Evolutionary conservation across 2,888 invertebrate species (phyloP).

Genomic region (Creontiades dilutus): DNA sequence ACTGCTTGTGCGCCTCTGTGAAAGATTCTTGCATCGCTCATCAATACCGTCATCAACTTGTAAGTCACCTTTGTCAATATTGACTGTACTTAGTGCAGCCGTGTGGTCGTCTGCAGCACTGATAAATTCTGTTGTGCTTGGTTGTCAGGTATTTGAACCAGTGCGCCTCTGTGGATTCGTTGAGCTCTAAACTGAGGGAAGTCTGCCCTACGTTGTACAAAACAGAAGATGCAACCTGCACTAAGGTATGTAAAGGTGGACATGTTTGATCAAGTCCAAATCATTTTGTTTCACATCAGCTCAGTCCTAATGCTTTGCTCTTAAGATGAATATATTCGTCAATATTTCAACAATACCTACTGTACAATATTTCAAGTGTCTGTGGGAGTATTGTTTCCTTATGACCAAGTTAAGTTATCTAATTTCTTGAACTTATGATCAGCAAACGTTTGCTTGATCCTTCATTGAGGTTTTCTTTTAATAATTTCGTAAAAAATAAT

Average conservation of each 20-base stretch:
- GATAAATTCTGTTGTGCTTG: not conserved
- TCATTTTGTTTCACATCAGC: too few species aligned
- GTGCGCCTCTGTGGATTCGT: conserved; percentile 95
- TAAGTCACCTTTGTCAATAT: not conserved
- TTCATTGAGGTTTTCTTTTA: not conserved
- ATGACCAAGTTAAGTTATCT: too few species aligned
- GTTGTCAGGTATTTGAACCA: conserved; percentile 90
- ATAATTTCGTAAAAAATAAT: not conserved
- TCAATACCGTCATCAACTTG: not conserved
- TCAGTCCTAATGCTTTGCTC: too few species aligned
- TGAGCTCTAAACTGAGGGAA: conserved; percentile 91
- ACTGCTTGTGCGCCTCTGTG: conserved; percentile 90
- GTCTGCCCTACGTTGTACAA: conserved; percentile 96
- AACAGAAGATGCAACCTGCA: conserved; percentile 96
- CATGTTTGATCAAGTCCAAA: too few species aligned
- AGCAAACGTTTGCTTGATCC: not conserved
- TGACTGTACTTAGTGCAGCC: not conserved
- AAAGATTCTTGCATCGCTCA: conserved; percentile 79
- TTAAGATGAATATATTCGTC: too few species aligned
- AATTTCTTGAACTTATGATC: too few species aligned
- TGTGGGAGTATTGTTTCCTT: too few species aligned
- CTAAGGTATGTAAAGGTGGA: conserved; percentile 84
- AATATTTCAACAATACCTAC: too few species aligned
- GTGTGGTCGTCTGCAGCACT: too few species aligned
- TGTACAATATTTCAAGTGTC: too few species aligned